Evolutionary conservation across 2,797 vertebrate genomes (phyloP).

Genomic region (Molossus alvarezi): DNA sequence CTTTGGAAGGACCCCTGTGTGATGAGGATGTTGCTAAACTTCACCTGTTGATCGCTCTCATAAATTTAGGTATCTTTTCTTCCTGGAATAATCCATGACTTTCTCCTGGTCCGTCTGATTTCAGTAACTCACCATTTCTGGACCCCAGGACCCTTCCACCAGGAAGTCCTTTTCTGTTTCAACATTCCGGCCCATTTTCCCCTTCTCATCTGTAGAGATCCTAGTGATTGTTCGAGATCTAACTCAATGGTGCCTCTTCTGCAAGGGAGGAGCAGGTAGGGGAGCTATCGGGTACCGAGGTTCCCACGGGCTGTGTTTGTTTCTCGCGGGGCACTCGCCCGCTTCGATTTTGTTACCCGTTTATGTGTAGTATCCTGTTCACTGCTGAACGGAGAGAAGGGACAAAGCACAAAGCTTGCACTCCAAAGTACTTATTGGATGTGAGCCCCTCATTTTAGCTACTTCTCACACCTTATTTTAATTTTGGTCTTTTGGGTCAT

Average conservation of each 20-base stretch:
- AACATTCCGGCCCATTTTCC: background rate
- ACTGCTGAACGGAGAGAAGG: background rate
- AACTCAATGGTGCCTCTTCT: background rate
- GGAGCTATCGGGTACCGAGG: fast-evolving
- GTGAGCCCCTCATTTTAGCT: background rate
- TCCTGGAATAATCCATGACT: background rate
- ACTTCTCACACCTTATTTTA: background rate
- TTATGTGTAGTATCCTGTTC: background rate
- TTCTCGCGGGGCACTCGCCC: background rate
- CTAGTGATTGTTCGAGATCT: background rate
- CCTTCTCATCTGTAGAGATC: fast-evolving
- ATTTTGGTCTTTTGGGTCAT: background rate
- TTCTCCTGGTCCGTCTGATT: background rate
- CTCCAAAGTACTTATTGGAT: background rate
- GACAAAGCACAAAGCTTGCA: background rate
- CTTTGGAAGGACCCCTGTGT: background rate
- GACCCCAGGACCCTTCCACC: background rate
- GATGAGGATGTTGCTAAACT: background rate
- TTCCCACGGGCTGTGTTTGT: background rate
- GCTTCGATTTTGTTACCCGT: background rate
- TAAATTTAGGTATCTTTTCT: background rate
- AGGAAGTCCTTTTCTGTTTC: background rate
- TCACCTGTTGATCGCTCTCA: background rate
- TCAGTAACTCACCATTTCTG: background rate
- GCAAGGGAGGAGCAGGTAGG: background rate